These are phyloP conservation scores for Omphaloscelis lunosa DNA, from an alignment of 2,888 invertebrate genomes.

Conservation along the genomic window DNA sequence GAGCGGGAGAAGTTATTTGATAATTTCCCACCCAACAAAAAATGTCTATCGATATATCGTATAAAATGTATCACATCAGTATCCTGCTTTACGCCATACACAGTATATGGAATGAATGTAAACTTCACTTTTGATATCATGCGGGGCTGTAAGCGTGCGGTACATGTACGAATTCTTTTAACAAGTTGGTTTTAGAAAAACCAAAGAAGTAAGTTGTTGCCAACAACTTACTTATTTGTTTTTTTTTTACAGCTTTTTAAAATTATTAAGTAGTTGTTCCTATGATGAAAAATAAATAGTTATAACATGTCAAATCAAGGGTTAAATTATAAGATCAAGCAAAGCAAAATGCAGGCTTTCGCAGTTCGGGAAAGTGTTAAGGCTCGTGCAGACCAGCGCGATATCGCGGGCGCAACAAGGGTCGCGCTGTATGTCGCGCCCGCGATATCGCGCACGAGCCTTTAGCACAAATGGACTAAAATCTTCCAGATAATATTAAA, in stretches of 20 bases:
- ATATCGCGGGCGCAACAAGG: too few relatives aligned
- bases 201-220: not conserved
- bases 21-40: too few relatives aligned
- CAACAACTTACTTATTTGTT: too few relatives aligned
- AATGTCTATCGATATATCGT: not conserved
- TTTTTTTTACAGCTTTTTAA: too few relatives aligned
- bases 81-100: slow-evolving; percentile 68
- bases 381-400: too few relatives aligned
- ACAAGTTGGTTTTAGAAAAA: not conserved
- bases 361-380: not conserved
- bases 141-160: slow-evolving; percentile 20
- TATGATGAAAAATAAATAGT: not conserved
- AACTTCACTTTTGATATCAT: slow-evolving; percentile 57
- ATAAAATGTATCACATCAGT: slow-evolving; percentile 51
- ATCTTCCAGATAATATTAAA: not conserved
- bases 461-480: too few relatives aligned
- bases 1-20: too few relatives aligned
- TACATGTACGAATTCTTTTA: not conserved
- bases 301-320: not conserved
- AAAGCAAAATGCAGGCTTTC: not conserved
- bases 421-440: too few relatives aligned
- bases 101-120: slow-evolving; percentile 66
- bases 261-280: not conserved
- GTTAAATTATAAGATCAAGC: not conserved
- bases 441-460: too few relatives aligned